Evolutionary conservation across 2,797 vertebrate genomes (phyloP).

Genomic region (Prunella strophiata): DNA sequence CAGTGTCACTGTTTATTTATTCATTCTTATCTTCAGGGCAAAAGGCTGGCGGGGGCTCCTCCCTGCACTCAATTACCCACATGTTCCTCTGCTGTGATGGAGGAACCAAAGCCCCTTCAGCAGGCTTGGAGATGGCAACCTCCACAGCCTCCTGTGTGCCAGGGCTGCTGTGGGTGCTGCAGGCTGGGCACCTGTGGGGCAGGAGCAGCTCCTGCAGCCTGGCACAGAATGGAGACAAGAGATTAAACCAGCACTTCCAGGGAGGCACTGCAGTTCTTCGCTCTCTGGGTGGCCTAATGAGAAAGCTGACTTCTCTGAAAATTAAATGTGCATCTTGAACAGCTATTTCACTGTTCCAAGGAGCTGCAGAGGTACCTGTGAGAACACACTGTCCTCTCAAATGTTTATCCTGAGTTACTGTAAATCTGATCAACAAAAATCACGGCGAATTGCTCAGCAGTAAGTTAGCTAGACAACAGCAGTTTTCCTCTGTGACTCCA

Average conservation of each 20-base stretch:
- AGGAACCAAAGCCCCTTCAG: neutral
- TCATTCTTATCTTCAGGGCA: neutral
- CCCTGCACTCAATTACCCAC: neutral
- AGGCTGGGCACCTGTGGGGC: neutral
- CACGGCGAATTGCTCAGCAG: neutral
- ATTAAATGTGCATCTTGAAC: neutral
- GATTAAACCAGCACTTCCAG: neutral
- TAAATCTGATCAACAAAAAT: neutral
- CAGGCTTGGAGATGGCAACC: neutral
- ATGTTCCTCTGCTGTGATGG: neutral
- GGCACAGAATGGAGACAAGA: accelerated
- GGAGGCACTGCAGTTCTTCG: neutral
- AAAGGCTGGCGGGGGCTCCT: neutral
- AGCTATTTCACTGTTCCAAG: neutral
- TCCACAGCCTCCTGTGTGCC: accelerated
- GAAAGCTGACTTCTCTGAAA: neutral
- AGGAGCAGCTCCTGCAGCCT: neutral
- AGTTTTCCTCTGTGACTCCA: neutral
- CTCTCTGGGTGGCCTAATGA: neutral
- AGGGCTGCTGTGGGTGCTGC: neutral
- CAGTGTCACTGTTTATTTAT: neutral
- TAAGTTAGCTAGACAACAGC: neutral
- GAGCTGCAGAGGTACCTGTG: neutral
- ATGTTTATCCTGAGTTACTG: neutral
- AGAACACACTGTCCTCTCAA: neutral